Base-by-base conservation (phyloP, 2,888 invertebrate genomes). In the Agapostemon virescens region DNA sequence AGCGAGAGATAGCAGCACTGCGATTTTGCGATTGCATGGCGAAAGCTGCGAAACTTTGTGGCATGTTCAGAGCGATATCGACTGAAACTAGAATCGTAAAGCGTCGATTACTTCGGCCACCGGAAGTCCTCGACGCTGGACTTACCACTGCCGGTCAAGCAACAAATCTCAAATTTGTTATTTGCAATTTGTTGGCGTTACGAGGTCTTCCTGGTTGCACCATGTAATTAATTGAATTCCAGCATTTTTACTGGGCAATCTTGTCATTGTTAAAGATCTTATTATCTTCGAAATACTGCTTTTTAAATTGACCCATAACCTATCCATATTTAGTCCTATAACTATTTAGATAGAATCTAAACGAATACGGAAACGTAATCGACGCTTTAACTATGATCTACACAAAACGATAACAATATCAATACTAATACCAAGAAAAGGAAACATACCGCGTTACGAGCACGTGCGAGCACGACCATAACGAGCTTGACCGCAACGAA, bases 401-500 rank as follows among this genome's bases (percentile, higher is more conserved):
- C 11, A 5, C 4, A 63, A 63, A 63, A 63, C 20, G 36, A 30
- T 17, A 23, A 9, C 42, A 33, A 42, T 17, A 2, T n/a, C 23
- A 55, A 52, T 23, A 61, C 33, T 5, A 49, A 42, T 33, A 70
- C n/a, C 49, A 38, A 17, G 49, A 45, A 45, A 67, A 30, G 20
- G 55, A 58, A 63, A 45, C 36, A 42, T 30, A 71, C 36, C 36
- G 33, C 61, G 61, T 20, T 45, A 66, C 55, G 64, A 26, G 42
- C 52, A 30, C 30, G 55, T 23, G n/a, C 36, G 17, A 30, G 33
- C 33, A 61, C 61, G 61, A 61, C 61, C 26, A 40, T 61, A 23
- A 15, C 11, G 23, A 6, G 20, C 45, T 58, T 2, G 61, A 52
- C 64, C 61, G 42, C 30, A n/a, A 64, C 69, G 69, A 78, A 78